Percentiles rank a stretch among this genome's conserved stretches.
Evolutionary conservation across 2,888 invertebrate genomes (phyloP).

Genomic region (Acrocera orbiculus): DNA sequence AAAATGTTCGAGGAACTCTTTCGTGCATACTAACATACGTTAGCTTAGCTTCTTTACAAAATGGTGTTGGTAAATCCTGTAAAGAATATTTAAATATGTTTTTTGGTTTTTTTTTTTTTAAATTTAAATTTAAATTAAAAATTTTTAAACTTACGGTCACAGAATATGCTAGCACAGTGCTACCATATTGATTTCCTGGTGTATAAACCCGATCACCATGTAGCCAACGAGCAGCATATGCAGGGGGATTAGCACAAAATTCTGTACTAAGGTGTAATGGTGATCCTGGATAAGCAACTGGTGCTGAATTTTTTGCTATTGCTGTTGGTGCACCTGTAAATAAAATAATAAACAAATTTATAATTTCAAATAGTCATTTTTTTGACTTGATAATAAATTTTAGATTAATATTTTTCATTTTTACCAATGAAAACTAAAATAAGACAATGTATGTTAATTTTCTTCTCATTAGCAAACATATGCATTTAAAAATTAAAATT

Average conservation of each 20-base stretch:
- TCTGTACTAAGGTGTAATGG: slow-evolving; percentile 49
- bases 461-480: no score
- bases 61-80: slow-evolving; percentile 30
- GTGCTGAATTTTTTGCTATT: slow-evolving; percentile 43
- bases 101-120: neutral
- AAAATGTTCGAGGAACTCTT: slow-evolving; percentile 29
- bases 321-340: slow-evolving; percentile 49
- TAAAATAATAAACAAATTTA: slow-evolving; percentile 12
- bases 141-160: slow-evolving; percentile 24
- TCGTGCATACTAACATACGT: slow-evolving; percentile 33
- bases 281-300: slow-evolving; percentile 51
- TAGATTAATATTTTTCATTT: no score
- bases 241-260: slow-evolving; percentile 58
- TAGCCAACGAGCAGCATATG: slow-evolving; percentile 31
- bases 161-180: slow-evolving; percentile 29
- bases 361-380: no score
- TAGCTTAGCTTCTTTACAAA: slow-evolving; percentile 31
- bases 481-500: no score
- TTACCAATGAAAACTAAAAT: no score
- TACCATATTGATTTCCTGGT: slow-evolving; percentile 32
- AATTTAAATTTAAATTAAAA: neutral
- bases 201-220: slow-evolving; percentile 32
- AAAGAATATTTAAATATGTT: neutral
- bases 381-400: no score
- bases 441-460: no score